phyloP scores from a whole-genome alignment of 2,113 vertebrate genomes.

The Festucalex cinctus region DNA sequence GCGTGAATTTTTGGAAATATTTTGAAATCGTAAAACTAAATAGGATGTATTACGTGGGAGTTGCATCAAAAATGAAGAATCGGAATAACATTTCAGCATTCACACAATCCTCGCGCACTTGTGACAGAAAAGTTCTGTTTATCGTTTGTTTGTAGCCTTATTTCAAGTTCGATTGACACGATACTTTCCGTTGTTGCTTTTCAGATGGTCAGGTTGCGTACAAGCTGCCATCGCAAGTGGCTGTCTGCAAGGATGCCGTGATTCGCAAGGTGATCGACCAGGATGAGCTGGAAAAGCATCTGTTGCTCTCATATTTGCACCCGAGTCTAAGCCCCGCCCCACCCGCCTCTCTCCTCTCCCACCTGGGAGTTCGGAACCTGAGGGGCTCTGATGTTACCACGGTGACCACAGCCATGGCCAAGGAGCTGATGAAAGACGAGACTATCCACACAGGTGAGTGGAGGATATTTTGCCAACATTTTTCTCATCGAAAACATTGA shows the following conservation, averaged over 20 bases:
- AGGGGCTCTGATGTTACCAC: slow-evolving; percentile 66
- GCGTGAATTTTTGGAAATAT: no score
- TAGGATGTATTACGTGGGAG: no score
- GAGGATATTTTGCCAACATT: background rate
- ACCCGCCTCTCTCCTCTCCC: slow-evolving; percentile 64
- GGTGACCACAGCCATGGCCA: slow-evolving; percentile 73
- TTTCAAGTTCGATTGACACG: background rate
- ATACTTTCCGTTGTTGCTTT: background rate
- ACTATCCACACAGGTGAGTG: slow-evolving; percentile 56
- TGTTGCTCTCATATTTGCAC: slow-evolving; percentile 76
- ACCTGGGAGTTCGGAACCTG: slow-evolving; percentile 71
- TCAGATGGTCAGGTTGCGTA: slow-evolving; percentile 65
- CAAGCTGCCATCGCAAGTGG: slow-evolving; percentile 75
- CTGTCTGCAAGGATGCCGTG: slow-evolving; percentile 70
- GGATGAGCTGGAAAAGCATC: slow-evolving; percentile 66
- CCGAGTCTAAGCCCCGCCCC: slow-evolving; percentile 59
- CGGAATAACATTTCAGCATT: no score
- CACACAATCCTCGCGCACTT: no score
- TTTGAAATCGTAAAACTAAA: no score
- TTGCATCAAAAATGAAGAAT: no score
- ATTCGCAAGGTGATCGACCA: slow-evolving; percentile 71
- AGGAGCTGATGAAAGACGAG: slow-evolving; percentile 53
- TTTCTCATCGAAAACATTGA: no score
- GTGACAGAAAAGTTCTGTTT: background rate
- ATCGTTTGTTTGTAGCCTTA: background rate